Conservation (phyloP, 2,113 vertebrate species). For the Mustela lutreola region DNA sequence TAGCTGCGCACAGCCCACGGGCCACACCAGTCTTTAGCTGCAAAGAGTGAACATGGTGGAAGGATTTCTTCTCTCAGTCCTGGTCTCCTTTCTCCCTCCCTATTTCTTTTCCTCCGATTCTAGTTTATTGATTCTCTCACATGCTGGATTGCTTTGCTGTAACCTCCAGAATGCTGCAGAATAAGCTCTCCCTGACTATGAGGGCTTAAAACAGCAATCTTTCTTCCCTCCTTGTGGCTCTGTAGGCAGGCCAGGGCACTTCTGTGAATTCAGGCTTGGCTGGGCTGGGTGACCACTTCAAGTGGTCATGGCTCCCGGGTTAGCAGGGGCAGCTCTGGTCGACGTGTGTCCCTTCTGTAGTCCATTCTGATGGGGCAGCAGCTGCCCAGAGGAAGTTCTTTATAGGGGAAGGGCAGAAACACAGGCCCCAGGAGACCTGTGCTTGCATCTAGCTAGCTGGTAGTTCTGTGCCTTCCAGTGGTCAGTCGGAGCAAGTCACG, state of each 20-base stretch:
- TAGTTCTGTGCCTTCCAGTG: background rate
- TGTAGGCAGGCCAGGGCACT: background rate
- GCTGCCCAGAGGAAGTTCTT: background rate
- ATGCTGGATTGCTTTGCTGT: background rate
- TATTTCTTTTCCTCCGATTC: background rate
- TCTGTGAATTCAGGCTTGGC: background rate
- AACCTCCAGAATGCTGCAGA: background rate
- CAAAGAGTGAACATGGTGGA: background rate
- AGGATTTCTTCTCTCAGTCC: background rate
- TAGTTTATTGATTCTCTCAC: background rate
- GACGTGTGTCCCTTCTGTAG: rapidly evolving
- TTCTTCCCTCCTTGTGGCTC: background rate
- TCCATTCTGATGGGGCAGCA: background rate
- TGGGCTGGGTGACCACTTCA: background rate
- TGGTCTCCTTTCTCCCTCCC: background rate
- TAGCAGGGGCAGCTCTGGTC: rapidly evolving
- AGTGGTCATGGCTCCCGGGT: background rate
- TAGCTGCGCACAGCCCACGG: background rate
- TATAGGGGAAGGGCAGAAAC: background rate
- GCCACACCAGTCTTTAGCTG: background rate
- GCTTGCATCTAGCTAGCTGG: background rate
- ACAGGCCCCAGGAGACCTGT: background rate
- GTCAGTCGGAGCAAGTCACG: background rate
- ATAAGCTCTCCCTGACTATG: background rate
- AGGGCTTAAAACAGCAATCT: background rate